A percentile compares a stretch with the other conserved stretches of the same genome.
Evolutionary conservation across 2,888 invertebrate species (phyloP).

Genomic region (Bursaphelenchus okinawaensis): DNA sequence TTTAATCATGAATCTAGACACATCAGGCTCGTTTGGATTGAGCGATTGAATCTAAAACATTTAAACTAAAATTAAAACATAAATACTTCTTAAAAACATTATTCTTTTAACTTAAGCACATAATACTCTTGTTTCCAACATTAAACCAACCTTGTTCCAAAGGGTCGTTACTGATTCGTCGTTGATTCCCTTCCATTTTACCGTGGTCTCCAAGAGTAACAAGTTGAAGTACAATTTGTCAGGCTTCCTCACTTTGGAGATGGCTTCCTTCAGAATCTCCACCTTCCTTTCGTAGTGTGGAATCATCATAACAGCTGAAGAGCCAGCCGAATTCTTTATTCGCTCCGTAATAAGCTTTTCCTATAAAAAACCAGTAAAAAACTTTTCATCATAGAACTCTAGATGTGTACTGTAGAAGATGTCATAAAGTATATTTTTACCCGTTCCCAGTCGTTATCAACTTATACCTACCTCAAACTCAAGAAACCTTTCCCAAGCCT

Average conservation of each 20-base stretch:
- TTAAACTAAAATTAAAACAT: neutral
- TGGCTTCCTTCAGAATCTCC: constrained; percentile 2
- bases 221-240: constrained; percentile 7
- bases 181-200: neutral
- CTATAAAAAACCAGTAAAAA: neutral
- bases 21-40: no score
- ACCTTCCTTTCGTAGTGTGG: constrained; percentile 3
- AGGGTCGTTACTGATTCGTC: neutral
- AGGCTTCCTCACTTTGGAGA: neutral
- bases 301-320: neutral
- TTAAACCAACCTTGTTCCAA: constrained; percentile 15
- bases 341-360: no score
- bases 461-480: constrained; percentile 5
- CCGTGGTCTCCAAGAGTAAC: constrained; percentile 8
- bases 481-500: constrained; percentile 1
- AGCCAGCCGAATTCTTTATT: no score
- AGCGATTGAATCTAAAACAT: neutral
- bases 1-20: no score
- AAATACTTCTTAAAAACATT: neutral
- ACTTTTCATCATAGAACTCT: no score
- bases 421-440: neutral
- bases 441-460: neutral
- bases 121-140: no score
- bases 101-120: no score
- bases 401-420: no score